These are phyloP conservation scores for Branchellion lobata DNA, from an alignment of 2,888 invertebrate species.

Conservation along the genomic window DNA sequence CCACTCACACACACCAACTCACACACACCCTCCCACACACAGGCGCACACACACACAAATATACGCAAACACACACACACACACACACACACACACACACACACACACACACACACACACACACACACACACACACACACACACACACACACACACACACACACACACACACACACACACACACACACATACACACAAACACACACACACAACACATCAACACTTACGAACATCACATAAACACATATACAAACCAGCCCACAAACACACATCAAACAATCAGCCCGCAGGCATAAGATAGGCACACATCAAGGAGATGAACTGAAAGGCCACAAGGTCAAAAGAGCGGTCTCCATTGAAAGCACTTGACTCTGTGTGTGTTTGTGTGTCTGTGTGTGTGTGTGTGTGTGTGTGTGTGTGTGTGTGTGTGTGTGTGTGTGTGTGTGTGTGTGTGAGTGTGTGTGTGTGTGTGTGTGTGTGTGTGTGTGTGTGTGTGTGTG, in stretches of 20 bases:
- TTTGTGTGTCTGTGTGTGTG: conserved; percentile 15
- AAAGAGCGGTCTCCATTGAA: conserved; percentile 12
- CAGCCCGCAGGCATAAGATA: conserved; percentile 11
- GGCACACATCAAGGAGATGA: conserved; percentile 6
- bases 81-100: too few relatives aligned
- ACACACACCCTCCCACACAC: too few relatives aligned
- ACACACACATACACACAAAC: too few relatives aligned
- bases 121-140: too few relatives aligned
- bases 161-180: too few relatives aligned
- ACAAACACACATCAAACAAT: neutral
- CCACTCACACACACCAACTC: too few relatives aligned
- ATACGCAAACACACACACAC: too few relatives aligned
- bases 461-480: neutral
- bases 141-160: too few relatives aligned
- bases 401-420: conserved; percentile 11
- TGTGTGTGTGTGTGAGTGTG: neutral
- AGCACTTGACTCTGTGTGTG: conserved; percentile 15
- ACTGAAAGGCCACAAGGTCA: conserved; percentile 4
- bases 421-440: neutral
- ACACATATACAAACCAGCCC: neutral
- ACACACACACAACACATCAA: neutral
- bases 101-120: too few relatives aligned
- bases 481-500: conserved; percentile 10
- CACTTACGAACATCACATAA: neutral
- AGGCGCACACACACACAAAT: too few relatives aligned